Evolutionary conservation across 2,888 invertebrate species (phyloP).

Genomic region (Drosophila meridiana): DNA sequence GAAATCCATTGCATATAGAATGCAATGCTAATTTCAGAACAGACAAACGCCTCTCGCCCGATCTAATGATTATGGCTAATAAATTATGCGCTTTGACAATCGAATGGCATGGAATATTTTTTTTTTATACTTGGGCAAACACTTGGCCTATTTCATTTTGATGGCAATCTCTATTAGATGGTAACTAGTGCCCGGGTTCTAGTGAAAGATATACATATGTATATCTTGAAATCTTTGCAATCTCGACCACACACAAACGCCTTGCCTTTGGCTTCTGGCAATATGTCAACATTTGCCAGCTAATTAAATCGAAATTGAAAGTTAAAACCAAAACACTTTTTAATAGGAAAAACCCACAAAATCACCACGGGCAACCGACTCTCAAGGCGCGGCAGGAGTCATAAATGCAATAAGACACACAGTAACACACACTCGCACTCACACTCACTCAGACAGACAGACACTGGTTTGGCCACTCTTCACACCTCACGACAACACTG

Average conservation of each 20-base stretch:
- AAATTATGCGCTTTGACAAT: conserved; percentile 81
- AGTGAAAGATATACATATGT: conserved; percentile 19
- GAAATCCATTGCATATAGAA: conserved; percentile 51
- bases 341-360: conserved; percentile 75
- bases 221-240: conserved; percentile 20
- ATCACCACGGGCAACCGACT: conserved; percentile 61
- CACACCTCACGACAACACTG: conserved; percentile 65
- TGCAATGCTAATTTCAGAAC: conserved; percentile 79
- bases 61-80: conserved; percentile 73
- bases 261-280: conserved; percentile 18
- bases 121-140: neutral
- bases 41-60: conserved; percentile 34
- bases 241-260: conserved; percentile 55
- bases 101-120: conserved; percentile 5
- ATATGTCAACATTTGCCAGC: conserved; percentile 63
- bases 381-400: conserved; percentile 63
- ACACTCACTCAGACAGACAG: conserved; percentile 8
- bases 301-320: conserved; percentile 72
- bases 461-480: conserved; percentile 45
- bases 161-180: conserved; percentile 39
- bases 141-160: conserved; percentile 13
- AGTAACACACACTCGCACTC: conserved; percentile 14
- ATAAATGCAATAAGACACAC: conserved; percentile 48
- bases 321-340: conserved; percentile 56
- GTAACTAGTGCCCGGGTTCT: conserved; percentile 20